Evolutionary conservation across 2,113 vertebrate species (phyloP), one percentile per base, ranked within the genome.

Genomic region (Myanophis thanlyinensis): DNA sequence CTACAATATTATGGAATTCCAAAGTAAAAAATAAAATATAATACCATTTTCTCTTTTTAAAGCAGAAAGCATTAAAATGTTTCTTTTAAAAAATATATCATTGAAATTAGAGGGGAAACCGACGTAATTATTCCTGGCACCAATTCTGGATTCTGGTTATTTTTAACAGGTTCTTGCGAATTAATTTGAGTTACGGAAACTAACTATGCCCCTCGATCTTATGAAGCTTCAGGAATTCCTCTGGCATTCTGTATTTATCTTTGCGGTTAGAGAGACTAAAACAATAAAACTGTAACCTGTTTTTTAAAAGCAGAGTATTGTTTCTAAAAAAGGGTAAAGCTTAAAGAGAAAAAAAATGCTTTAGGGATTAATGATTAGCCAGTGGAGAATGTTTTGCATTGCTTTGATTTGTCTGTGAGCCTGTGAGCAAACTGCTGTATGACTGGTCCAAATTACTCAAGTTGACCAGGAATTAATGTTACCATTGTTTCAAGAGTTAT

Each of bases 191-290:
- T 0, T 51, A 51, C 88, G 40, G 51, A 40, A 53, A 40, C 22
- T 20, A 4, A 93, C 0, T 52, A 47, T 46, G 20, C 0, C 0
- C 0, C 3, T 93, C 92, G 87, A 52, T 46, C 23, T 22, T 30
- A 46, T 20, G 1, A 48, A 27, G 0, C 59, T 44, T 25, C 35
- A 46, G 52, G 52, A 56, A 9, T 93, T 80, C 0, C 0, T 54
- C 7, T 25, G 56, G 44, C 73, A 10, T 0, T 0, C 25, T 92
- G 10, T 4, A 59, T 25, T n/a, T n/a, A 4, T 46, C 1, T 88
- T 22, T 13, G 0, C 2, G 44, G 27, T 49, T 0, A 62, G 0
- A 48, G 5, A 3, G 73, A 48, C 48, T 87, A 11, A 3, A 49
- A 51, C 88, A 48, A 52, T 89, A 15, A 1, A 46, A 51, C 59